Base-by-base conservation (phyloP, 2,113 vertebrate genomes). In the Sinocyclocheilus anshuiensis region DNA sequence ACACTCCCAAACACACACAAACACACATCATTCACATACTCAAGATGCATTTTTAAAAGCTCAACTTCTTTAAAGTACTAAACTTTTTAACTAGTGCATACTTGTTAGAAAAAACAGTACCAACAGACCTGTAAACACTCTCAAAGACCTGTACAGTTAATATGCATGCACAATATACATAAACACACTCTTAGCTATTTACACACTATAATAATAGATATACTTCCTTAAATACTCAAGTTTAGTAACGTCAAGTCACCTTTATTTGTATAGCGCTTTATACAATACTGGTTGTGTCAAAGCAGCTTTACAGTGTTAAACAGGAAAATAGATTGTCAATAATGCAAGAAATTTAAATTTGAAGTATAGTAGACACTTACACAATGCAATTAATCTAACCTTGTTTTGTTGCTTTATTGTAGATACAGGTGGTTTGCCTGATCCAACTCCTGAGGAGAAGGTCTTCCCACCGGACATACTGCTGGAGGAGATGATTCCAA, bases 401-500 rank as follows among this genome's bases (percentile, higher is more conserved):
- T n/a, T 76, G 18, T 48, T 33, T 67, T 78, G 57, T 45, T 81
- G 75, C 39, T 24, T 81, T 15, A 3, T 29, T n/a, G 18, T 81
- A 99, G 98, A 99, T 91, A 94, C 97, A 3, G 97, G 95, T 79
- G 95, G 95, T 0, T 88, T 94, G 57, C 93, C 95, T 0, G 98
- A 99, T 11, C 95, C 96, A 67, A 93, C 94, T 90, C 92, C 93
- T 26, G 98, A 99, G 91, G 97, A 97, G 74, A 96, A 96, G 86
- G 97, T 96, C 0, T 97, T 97, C 72, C 96, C 95, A 50, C 93
- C 94, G 6, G 98, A 99, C 69, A 96, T 98, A 90, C 95, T 97
- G 26, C 91, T 97, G 77, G 97, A 99, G 93, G 98, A 99, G 76
- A 97, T 98, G 96, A 99, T 99, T 90, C 98, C 98, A 48, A 98